phyloP scores from a whole-genome alignment of 2,113 vertebrate genomes.

The Pelmatolapia mariae region DNA sequence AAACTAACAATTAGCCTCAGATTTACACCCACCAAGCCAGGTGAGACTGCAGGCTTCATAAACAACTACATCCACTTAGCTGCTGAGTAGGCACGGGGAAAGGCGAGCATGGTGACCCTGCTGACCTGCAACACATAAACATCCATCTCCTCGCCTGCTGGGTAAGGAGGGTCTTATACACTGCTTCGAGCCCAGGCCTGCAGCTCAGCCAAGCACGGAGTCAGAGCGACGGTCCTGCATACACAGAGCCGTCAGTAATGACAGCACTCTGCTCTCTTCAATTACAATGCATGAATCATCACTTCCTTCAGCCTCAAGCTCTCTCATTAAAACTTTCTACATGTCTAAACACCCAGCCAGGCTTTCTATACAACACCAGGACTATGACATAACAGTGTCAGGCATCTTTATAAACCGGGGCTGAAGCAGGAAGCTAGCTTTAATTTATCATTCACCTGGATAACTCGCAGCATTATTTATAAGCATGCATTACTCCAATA shows the following conservation, averaged over 20 bases:
- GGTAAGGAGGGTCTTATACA: neutral
- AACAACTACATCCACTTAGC: neutral
- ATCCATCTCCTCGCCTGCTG: neutral
- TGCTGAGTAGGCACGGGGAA: neutral
- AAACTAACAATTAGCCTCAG: constrained; percentile 7
- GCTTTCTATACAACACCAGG: neutral
- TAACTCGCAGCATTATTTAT: neutral
- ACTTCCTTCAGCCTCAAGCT: neutral
- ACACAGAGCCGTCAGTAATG: neutral
- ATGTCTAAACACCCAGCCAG: neutral
- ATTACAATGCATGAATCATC: neutral
- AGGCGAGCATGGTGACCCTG: neutral
- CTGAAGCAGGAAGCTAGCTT: neutral
- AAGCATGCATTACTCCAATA: neutral
- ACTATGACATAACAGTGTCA: neutral
- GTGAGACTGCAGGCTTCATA: neutral
- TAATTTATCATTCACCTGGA: neutral
- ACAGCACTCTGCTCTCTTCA: neutral
- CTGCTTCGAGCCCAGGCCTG: neutral
- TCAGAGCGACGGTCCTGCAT: neutral
- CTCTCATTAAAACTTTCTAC: neutral
- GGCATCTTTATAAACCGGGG: fast-evolving
- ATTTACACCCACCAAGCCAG: neutral
- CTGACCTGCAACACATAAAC: neutral
- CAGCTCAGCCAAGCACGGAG: neutral